A percentile compares a stretch with the other conserved stretches of the same genome.
Conservation (phyloP, 2,113 vertebrate species). For the Hystrix brachyura region DNA sequence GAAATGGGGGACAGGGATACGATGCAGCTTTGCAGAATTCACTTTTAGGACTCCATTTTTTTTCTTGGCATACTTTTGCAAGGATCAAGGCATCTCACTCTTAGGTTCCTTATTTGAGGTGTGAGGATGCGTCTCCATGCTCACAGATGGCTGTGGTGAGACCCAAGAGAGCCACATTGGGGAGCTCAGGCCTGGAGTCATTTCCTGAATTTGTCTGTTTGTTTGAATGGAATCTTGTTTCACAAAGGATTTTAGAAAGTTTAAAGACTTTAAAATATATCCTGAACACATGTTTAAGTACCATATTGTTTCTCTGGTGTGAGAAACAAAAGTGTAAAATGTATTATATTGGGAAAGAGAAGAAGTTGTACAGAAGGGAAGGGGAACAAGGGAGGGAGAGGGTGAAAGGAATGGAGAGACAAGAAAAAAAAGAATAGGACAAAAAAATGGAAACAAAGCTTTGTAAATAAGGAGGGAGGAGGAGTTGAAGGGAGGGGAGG, state of each 20-base stretch:
- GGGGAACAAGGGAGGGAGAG: too few relatives aligned
- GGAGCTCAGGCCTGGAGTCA: too few relatives aligned
- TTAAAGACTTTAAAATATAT: neutral
- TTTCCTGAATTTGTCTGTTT: neutral
- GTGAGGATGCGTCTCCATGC: neutral
- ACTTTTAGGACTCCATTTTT: neutral
- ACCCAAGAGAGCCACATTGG: neutral
- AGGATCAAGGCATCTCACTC: neutral
- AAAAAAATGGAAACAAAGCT: too few relatives aligned
- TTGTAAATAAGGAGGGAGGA: too few relatives aligned
- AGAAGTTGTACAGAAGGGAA: too few relatives aligned
- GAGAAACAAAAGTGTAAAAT: too few relatives aligned
- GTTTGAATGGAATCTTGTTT: neutral
- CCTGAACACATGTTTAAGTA: neutral
- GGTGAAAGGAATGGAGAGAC: too few relatives aligned
- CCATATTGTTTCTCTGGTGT: too few relatives aligned
- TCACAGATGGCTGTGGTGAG: neutral
- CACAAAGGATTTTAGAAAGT: neutral
- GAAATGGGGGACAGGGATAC: rapidly evolving
- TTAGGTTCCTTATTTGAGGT: neutral
- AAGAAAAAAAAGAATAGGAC: too few relatives aligned
- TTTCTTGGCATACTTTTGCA: neutral
- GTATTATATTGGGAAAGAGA: too few relatives aligned
- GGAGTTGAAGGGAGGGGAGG: too few relatives aligned
- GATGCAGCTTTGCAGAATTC: neutral